A percentile compares a stretch with the other conserved stretches of the same genome.
Evolutionary conservation across 64 coral and sea anemone species (phyloP).

Genomic region (Montipora capricornis): DNA sequence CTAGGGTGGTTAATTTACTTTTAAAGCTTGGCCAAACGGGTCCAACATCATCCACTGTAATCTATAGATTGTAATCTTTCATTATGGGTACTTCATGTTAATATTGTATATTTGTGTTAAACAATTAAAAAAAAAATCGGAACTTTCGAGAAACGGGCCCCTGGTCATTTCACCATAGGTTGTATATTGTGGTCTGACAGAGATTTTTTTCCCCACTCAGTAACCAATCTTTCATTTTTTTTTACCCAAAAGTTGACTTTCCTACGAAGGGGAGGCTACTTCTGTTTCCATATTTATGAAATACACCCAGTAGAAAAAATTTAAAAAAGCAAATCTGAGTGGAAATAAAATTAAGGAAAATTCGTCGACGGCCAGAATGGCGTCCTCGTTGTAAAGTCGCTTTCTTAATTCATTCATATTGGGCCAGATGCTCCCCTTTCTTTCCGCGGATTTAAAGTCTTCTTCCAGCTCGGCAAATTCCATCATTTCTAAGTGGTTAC

Average conservation of each 20-base stretch:
- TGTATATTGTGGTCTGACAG: too few relatives aligned
- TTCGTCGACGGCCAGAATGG: constrained; percentile 62
- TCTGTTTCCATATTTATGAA: background rate
- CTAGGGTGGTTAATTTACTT: too few relatives aligned
- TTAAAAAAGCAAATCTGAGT: constrained; percentile 59
- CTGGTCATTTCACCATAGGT: too few relatives aligned
- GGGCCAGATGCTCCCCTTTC: background rate
- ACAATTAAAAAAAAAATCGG: too few relatives aligned
- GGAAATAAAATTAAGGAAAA: constrained; percentile 72
- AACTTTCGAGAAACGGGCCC: too few relatives aligned
- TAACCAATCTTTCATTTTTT: too few relatives aligned
- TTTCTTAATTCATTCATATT: constrained; percentile 40
- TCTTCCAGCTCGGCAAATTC: constrained; percentile 16
- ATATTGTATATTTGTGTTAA: too few relatives aligned
- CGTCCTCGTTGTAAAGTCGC: constrained; percentile 43
- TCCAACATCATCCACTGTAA: too few relatives aligned
- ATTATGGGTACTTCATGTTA: too few relatives aligned
- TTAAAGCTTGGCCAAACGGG: too few relatives aligned
- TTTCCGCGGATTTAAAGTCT: background rate
- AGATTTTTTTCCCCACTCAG: too few relatives aligned
- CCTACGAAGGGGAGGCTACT: background rate
- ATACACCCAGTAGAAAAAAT: constrained; percentile 68
- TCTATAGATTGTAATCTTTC: too few relatives aligned
- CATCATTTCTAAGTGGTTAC: constrained; percentile 46
- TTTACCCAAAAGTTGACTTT: background rate